phyloP scores from a whole-genome alignment of 2,113 vertebrate species.

The Acrocephalus kingi region DNA sequence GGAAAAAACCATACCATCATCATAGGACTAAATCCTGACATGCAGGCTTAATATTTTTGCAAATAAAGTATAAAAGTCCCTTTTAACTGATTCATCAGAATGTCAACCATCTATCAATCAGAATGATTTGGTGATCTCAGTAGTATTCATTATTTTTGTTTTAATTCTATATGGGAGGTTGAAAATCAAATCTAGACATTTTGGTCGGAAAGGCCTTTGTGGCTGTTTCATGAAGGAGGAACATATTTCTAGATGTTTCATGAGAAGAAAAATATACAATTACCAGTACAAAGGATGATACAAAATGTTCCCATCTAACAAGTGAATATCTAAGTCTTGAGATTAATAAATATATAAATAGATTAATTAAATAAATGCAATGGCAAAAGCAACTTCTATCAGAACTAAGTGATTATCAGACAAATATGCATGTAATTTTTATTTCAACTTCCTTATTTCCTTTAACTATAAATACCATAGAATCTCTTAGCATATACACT shows the following conservation, averaged over 20 bases:
- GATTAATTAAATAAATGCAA: not conserved
- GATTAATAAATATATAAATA: not conserved
- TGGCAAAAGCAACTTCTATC: not conserved
- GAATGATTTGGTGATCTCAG: not conserved
- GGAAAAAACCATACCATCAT: not conserved
- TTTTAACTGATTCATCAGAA: not conserved
- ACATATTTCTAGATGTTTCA: not conserved
- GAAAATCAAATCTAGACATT: not conserved
- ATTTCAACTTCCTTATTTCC: constrained; percentile 18
- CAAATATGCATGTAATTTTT: not conserved
- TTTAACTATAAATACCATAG: not conserved
- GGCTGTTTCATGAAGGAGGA: not conserved
- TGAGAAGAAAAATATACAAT: not conserved
- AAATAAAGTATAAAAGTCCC: not conserved
- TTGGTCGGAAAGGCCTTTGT: not conserved
- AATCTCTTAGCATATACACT: not conserved
- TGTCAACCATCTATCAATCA: not conserved
- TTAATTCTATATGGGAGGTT: not conserved
- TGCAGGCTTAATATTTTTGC: not conserved
- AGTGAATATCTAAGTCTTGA: not conserved
- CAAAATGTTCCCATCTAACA: not conserved
- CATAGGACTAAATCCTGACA: not conserved
- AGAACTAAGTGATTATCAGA: not conserved
- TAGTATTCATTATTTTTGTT: not conserved
- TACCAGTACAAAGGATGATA: not conserved